Evolutionary conservation across 2,797 vertebrate genomes (phyloP).

Genomic region (Parambassis ranga): DNA sequence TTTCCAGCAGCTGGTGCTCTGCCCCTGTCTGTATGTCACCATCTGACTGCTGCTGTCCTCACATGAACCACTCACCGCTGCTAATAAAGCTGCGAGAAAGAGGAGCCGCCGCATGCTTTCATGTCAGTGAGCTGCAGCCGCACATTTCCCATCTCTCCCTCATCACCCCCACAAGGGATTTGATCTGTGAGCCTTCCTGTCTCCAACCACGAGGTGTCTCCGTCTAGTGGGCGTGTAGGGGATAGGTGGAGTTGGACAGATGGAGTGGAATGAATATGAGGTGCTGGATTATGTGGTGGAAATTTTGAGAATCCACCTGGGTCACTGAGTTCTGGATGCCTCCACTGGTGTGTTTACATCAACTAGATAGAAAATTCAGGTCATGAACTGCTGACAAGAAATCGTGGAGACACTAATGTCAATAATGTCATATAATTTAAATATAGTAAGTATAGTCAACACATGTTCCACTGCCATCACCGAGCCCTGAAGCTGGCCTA

Average conservation of each 20-base stretch:
- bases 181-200: neutral
- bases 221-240: constrained; percentile 35
- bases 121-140: constrained; percentile 58
- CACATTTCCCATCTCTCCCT: neutral
- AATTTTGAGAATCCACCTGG: no score
- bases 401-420: no score
- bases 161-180: constrained; percentile 2
- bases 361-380: no score
- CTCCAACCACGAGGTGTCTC: constrained; percentile 25
- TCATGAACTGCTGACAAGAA: no score
- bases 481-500: constrained; percentile 20
- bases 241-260: constrained; percentile 16
- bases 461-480: constrained; percentile 16
- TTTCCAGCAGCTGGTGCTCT: neutral
- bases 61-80: constrained; percentile 44
- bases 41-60: constrained; percentile 33
- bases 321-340: no score
- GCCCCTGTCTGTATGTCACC: constrained; percentile 2
- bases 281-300: no score
- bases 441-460: neutral
- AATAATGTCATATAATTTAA: neutral
- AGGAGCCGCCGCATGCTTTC: constrained; percentile 30
- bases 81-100: constrained; percentile 17
- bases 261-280: constrained; percentile 10
- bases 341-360: no score